A percentile compares a stretch with the other conserved stretches of the same genome.
phyloP scores from a whole-genome alignment of 2,888 invertebrate species.

The Lasioglossum malachurum region DNA sequence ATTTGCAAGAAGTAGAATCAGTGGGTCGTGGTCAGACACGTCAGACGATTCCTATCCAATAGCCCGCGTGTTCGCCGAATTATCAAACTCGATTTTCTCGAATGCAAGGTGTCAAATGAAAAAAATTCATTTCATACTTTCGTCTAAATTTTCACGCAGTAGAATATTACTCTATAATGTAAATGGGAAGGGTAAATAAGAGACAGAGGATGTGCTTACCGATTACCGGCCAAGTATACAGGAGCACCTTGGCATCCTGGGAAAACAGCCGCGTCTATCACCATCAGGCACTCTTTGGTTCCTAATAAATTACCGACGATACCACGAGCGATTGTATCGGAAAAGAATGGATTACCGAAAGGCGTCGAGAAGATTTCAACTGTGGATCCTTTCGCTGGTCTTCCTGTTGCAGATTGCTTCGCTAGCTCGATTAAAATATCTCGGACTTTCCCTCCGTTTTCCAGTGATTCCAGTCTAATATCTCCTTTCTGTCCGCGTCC shows the following conservation, averaged over 20 bases:
- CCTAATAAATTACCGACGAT: constrained; percentile 87
- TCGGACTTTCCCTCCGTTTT: background rate
- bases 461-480: background rate
- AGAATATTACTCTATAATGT: background rate
- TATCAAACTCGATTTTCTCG: too few relatives aligned
- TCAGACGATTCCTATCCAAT: too few relatives aligned
- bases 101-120: too few relatives aligned
- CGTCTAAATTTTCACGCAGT: too few relatives aligned
- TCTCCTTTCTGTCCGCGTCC: background rate
- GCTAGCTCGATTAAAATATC: constrained; percentile 49
- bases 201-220: constrained; percentile 1
- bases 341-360: constrained; percentile 86
- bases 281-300: constrained; percentile 85
- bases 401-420: constrained; percentile 20
- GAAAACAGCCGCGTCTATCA: constrained; percentile 87
- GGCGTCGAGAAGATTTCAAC: constrained; percentile 82
- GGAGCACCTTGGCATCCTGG: constrained; percentile 88
- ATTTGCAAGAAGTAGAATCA: too few relatives aligned
- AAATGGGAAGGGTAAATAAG: background rate
- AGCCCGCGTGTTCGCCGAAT: too few relatives aligned
- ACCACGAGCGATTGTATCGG: constrained; percentile 87
- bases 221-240: constrained; percentile 82
- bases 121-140: too few relatives aligned
- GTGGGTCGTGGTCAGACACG: too few relatives aligned
- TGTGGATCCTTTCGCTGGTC: constrained; percentile 71